Percentiles rank a stretch among this genome's conserved stretches.
phyloP scores from a whole-genome alignment of 2,888 invertebrate species.

The Galerucella calmariensis region DNA sequence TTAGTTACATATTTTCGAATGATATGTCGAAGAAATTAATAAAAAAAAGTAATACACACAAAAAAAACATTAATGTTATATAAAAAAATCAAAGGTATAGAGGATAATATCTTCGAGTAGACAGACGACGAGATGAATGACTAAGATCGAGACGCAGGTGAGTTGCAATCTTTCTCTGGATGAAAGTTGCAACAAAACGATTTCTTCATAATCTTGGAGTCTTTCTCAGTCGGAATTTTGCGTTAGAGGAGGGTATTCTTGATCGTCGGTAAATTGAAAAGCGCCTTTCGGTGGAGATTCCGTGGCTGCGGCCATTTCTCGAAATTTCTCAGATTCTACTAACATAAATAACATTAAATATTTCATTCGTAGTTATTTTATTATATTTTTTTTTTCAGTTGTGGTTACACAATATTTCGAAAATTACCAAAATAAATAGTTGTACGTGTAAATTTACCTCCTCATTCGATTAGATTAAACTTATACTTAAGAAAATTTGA shows the following conservation, averaged over 20 bases:
- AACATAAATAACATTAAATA: background rate
- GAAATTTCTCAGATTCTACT: constrained; percentile 78
- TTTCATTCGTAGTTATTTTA: background rate
- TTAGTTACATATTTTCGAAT: constrained; percentile 3
- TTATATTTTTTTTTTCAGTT: background rate
- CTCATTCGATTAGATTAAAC: too few species aligned
- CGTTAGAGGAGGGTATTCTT: constrained; percentile 85
- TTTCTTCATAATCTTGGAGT: constrained; percentile 28
- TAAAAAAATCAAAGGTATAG: constrained; percentile 56
- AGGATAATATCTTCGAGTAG: constrained; percentile 60
- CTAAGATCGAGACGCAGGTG: constrained; percentile 57
- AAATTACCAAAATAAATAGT: background rate
- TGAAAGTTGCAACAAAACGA: constrained; percentile 34
- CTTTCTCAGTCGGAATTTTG: constrained; percentile 68
- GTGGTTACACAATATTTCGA: background rate
- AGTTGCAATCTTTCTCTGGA: constrained; percentile 50
- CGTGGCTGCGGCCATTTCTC: constrained; percentile 79
- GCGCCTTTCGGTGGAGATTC: constrained; percentile 77
- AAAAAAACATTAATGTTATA: constrained; percentile 41
- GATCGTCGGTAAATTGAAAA: constrained; percentile 83
- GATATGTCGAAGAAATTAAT: constrained; percentile 11
- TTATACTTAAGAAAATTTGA: background rate
- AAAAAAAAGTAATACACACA: constrained; percentile 21
- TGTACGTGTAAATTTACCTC: too few species aligned
- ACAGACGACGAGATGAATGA: constrained; percentile 60